Base-by-base conservation (phyloP, 2,113 vertebrate species). In the Triplophysa tibetana region DNA sequence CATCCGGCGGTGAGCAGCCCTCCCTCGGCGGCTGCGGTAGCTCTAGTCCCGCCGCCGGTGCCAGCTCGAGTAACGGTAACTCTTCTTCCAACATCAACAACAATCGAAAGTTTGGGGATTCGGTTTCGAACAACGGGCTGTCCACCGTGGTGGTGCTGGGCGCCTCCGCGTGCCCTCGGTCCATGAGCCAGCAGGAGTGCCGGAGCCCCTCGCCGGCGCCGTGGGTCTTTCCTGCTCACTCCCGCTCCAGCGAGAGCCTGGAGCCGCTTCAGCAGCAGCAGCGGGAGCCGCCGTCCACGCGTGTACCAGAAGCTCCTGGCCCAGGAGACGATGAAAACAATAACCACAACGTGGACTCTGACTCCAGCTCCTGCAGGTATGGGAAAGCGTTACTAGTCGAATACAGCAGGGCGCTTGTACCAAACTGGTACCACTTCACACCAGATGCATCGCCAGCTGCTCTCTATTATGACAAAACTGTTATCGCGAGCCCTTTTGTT, bases 361-460 rank as follows among this genome's bases (percentile, higher is more conserved):
- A 97, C 89, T 95, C 94, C 91, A 96, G 95, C 93, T 98, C 95
- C 0, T 96, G 94, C 98, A 98, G 96, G 97, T 98, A 92, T 23
- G 68, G 60, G 60, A 68, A 60, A 65, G 62, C 26, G 24, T 54
- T 52, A 52, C 43, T 23, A 38, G 43, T 52, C 24, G 26, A 65
- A 23, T 60, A 77, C 17, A 52, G 62, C 45, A 50, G 75, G 45
- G 48, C 41, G 56, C 60, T 45, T 63, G 73, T 63, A 11, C 52
- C 19, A 13, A 24, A 60, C 70, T 74, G 54, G 56, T 60, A 61
- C 70, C 54, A 74, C 67, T 79, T 61, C 77, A 63, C 68, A 62
- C 38, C 77, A 79, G 77, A 79, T 79, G 68, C 19, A 70, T 54
- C 6, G 60, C 43, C 77, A 79, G 77, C 68, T 72, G 77, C 38